Evolutionary conservation across 2,888 invertebrate species (phyloP).

Genomic region (Dorcus parallelipipedus): DNA sequence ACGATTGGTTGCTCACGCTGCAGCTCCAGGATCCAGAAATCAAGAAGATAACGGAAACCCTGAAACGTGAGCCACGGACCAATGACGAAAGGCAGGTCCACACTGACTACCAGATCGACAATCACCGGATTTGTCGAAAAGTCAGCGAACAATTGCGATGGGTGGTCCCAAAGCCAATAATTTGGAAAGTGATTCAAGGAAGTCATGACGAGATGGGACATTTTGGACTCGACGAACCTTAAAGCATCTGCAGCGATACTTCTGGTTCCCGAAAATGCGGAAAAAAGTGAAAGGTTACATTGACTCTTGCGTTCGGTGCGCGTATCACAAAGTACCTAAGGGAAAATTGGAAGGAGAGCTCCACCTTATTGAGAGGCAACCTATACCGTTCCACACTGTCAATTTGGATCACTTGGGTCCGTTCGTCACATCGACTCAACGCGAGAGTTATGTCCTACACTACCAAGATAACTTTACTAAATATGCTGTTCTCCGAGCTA

Average conservation of each 20-base stretch:
- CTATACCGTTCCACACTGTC: neutral
- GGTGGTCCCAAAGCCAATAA: slow-evolving; percentile 20
- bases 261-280: slow-evolving; percentile 21
- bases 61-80: slow-evolving; percentile 1
- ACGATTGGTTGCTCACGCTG: neutral
- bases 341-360: neutral
- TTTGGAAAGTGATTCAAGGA: slow-evolving; percentile 7
- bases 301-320: neutral
- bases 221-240: slow-evolving; percentile 38
- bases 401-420: slow-evolving; percentile 1
- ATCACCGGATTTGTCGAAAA: slow-evolving; percentile 6
- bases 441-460: slow-evolving; percentile 32
- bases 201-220: slow-evolving; percentile 45
- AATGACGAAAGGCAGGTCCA: neutral
- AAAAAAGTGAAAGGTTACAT: neutral
- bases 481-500: slow-evolving; percentile 34
- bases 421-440: slow-evolving; percentile 25
- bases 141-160: slow-evolving; percentile 4
- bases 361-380: neutral
- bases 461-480: slow-evolving; percentile 43
- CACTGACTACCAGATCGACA: slow-evolving; percentile 7
- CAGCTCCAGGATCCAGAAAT: slow-evolving; percentile 7
- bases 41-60: neutral
- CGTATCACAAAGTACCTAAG: neutral
- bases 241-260: slow-evolving; percentile 27